Base-by-base conservation (phyloP, 2,113 vertebrate genomes). In the Mugil cephalus region DNA sequence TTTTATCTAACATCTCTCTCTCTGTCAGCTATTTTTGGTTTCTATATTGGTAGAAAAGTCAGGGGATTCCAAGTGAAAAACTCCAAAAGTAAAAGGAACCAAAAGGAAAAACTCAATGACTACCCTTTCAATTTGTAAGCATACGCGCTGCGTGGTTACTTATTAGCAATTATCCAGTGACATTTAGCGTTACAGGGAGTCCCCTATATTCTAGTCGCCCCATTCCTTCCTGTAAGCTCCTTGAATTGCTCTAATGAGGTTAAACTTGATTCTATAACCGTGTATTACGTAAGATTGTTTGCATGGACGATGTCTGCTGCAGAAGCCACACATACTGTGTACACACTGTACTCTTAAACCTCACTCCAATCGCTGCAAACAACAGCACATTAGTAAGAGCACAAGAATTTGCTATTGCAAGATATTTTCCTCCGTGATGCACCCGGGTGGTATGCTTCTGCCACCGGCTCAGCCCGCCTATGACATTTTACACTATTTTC, bases 161-260 rank as follows among this genome's bases (percentile, higher is more conserved):
- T 47, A 83, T 79, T 75, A 80, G 50, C 21, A 71, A 76, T 55
- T 54, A 79, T 47, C 60, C 53, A 5, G 34, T n/a, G 10, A 34
- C 24, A 47, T 58, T 21, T 40, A 47, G 61, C 38, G 17, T 19
- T 11, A 45, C 15, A 46, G 70, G 36, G 45, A 59, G 58, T 34
- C 48, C 35, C 6, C 19, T 45, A 34, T 12, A 40, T 9, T 34
- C 43, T 7, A 17, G 13, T 4, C 7, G 10, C 7, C 55, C 17
- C 5, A 67, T 34, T 19, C 76, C 51, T 36, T 52, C 40, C 48
- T 21, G 18, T 84, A 81, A 88, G 79, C 82, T 76, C 47, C 84
- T 87, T 87, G 87, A 62, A 79, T 55, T 58, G 10, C 18, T 59
- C 15, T 58, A 80, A 83, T 51, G 51, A 60, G 74, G 76, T 83